Conservation (phyloP, 2,113 vertebrate genomes). For the Triplophysa tibetana region DNA sequence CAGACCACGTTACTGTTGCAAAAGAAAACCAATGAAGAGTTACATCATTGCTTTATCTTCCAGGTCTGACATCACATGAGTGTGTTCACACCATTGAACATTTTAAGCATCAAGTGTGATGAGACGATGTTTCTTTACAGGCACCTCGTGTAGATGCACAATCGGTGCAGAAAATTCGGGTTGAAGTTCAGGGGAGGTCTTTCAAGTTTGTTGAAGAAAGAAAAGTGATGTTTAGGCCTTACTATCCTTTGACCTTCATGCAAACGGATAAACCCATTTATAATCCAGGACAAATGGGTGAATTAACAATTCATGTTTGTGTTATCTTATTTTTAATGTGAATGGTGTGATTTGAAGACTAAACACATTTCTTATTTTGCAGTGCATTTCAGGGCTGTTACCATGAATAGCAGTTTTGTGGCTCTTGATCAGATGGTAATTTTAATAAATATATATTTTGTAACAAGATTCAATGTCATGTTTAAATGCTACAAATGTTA, state of each 20-base stretch:
- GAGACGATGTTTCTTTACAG: slow-evolving; percentile 42
- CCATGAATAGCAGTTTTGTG: slow-evolving; percentile 44
- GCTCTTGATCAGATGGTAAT: slow-evolving; percentile 48
- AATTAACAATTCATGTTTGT: background rate
- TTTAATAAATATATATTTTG: too few species aligned
- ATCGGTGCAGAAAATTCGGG: slow-evolving; percentile 50
- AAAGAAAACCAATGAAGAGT: slow-evolving; percentile 34
- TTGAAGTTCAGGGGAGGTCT: slow-evolving; percentile 58
- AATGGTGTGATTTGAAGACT: too few species aligned
- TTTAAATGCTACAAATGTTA: too few species aligned
- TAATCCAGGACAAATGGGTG: slow-evolving; percentile 72
- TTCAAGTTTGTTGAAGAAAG: slow-evolving; percentile 62
- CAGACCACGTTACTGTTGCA: slow-evolving; percentile 30
- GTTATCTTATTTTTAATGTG: background rate
- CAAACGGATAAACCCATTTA: slow-evolving; percentile 74
- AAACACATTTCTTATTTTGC: background rate
- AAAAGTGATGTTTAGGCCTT: slow-evolving; percentile 63
- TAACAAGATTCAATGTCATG: too few species aligned
- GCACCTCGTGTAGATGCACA: slow-evolving; percentile 53
- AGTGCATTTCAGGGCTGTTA: slow-evolving; percentile 55
- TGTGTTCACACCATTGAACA: background rate
- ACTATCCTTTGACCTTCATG: slow-evolving; percentile 55
- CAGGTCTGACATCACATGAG: slow-evolving; percentile 45
- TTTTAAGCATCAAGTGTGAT: background rate
- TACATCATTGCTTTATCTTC: slow-evolving; percentile 62